Conservation (phyloP, 2,888 invertebrate genomes). For the Oligia latruncula region DNA sequence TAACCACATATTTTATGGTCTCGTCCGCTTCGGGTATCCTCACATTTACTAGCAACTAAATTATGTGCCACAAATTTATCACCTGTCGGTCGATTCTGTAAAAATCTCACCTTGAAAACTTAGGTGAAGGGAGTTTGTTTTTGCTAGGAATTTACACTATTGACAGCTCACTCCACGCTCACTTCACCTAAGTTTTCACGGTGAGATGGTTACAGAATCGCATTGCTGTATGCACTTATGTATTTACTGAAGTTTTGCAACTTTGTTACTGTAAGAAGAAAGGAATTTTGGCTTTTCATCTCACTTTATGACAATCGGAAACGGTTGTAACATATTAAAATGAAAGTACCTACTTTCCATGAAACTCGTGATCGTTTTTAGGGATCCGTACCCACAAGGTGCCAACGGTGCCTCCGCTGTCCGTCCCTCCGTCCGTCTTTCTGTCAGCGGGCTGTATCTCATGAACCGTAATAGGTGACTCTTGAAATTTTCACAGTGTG, state of each 20-base stretch:
- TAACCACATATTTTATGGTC: slow-evolving; percentile 40
- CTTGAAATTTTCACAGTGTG: neutral
- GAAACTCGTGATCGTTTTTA: neutral
- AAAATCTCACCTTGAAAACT: too few relatives aligned
- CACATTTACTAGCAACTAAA: slow-evolving; percentile 30
- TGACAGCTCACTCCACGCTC: too few relatives aligned
- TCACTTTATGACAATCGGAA: neutral
- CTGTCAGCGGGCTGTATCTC: neutral
- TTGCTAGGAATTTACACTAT: too few relatives aligned
- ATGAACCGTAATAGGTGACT: neutral
- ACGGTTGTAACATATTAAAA: neutral
- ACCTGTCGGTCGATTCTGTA: neutral
- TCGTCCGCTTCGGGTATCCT: slow-evolving; percentile 29
- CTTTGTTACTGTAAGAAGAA: neutral
- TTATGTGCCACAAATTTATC: slow-evolving; percentile 33
- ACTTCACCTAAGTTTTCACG: too few relatives aligned
- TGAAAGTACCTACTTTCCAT: neutral
- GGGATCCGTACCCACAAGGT: too few relatives aligned
- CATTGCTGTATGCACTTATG: neutral
- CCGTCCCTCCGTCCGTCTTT: neutral
- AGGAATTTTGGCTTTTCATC: neutral
- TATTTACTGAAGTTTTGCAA: neutral
- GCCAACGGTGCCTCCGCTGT: neutral
- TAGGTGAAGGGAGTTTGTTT: too few relatives aligned
- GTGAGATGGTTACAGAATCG: too few relatives aligned